Evolutionary conservation across 23 tunicate genomes (phyloP).

Genomic region (Trididemnum nubilum): DNA sequence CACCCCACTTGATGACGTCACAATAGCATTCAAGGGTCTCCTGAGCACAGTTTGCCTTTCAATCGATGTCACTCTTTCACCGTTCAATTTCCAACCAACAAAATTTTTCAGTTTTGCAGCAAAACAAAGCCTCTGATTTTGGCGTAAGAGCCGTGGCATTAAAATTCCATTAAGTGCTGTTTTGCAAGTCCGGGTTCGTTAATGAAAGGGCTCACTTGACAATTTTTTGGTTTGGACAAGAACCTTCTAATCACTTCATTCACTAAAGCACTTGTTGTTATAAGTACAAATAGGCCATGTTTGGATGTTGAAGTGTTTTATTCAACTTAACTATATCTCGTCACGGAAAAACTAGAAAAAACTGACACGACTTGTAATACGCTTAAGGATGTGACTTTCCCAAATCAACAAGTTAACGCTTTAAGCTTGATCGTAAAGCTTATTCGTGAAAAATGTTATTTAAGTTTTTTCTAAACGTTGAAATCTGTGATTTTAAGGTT

Average conservation of each 20-base stretch:
- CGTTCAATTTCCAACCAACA: not conserved
- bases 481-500: no score
- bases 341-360: no score
- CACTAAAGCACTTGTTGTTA: not conserved
- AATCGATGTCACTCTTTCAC: not conserved
- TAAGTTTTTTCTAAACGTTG: no score
- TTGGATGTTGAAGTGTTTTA: not conserved
- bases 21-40: not conserved
- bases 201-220: conserved; percentile 7
- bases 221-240: not conserved
- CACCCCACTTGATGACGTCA: conserved; percentile 11
- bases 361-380: no score
- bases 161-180: not conserved
- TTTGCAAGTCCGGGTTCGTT: conserved; percentile 4
- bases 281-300: not conserved
- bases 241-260: not conserved
- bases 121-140: no score
- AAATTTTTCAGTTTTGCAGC: no score
- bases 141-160: not conserved
- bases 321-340: no score
- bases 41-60: not conserved
- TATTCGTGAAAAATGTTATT: no score
- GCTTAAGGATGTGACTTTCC: no score
- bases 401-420: no score
- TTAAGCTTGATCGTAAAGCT: no score